Evolutionary conservation across 2,113 vertebrate genomes (phyloP).

Genomic region (Pangasianodon hypophthalmus): DNA sequence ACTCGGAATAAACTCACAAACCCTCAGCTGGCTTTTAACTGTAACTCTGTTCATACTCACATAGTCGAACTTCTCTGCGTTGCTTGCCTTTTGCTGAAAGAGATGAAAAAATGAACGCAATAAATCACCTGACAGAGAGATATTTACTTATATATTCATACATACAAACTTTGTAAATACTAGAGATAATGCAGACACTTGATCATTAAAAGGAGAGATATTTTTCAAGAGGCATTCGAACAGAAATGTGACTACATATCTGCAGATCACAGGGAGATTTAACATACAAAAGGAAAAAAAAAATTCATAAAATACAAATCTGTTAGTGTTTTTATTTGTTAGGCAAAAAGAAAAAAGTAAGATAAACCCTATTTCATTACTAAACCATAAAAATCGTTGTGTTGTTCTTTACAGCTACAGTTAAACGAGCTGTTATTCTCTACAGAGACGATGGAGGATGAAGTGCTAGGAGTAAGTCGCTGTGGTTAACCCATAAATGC

Average conservation of each 20-base stretch:
- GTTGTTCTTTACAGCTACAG: slow-evolving; percentile 25
- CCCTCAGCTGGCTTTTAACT: background rate
- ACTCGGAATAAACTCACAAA: background rate
- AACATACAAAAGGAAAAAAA: background rate
- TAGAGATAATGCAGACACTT: background rate
- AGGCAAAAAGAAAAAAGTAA: background rate
- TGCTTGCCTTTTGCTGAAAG: slow-evolving; percentile 89
- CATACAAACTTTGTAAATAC: background rate
- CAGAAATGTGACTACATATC: slow-evolving; percentile 6
- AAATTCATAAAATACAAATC: background rate
- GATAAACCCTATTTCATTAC: slow-evolving; percentile 20
- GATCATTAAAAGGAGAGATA: background rate
- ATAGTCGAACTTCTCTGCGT: slow-evolving; percentile 98
- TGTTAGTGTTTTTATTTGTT: slow-evolving; percentile 42
- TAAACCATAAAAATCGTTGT: background rate
- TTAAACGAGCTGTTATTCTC: background rate
- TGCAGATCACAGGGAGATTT: slow-evolving; percentile 14
- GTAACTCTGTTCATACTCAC: slow-evolving; percentile 76
- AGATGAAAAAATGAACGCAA: slow-evolving; percentile 57
- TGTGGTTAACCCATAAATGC: slow-evolving; percentile 29
- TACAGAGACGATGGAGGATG: slow-evolving; percentile 16
- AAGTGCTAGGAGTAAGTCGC: slow-evolving; percentile 20
- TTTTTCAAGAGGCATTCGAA: slow-evolving; percentile 8
- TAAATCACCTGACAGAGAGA: slow-evolving; percentile 11
- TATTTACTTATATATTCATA: background rate